Evolutionary conservation across 2,113 vertebrate genomes (phyloP).

Genomic region (Dipodomys spectabilis): DNA sequence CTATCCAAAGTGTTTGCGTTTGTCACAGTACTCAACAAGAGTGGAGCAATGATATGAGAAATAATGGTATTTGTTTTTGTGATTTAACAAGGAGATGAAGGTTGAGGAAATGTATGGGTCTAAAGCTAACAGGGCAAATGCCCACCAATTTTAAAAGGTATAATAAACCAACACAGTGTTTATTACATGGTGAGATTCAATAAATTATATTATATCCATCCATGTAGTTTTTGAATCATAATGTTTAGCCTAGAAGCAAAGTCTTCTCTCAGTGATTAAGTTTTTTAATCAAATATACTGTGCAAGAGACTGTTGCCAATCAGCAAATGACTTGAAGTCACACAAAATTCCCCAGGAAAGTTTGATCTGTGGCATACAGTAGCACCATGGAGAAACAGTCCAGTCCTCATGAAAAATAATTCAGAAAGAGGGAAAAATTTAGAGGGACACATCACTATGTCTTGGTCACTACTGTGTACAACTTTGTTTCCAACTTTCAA

Average conservation of each 20-base stretch:
- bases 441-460: background rate
- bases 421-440: background rate
- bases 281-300: background rate
- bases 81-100: background rate
- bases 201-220: background rate
- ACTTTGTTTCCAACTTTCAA: background rate
- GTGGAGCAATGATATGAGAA: background rate
- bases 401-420: slow-evolving; percentile 25
- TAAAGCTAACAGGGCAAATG: background rate
- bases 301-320: background rate
- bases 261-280: background rate
- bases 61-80: background rate
- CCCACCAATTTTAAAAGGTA: background rate
- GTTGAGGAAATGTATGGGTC: background rate
- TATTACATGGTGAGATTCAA: background rate
- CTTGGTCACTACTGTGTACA: background rate
- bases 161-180: background rate
- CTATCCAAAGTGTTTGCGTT: background rate
- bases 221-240: background rate
- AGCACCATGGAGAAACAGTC: background rate
- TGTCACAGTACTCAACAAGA: background rate
- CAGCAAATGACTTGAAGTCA: background rate
- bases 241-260: background rate
- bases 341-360: background rate
- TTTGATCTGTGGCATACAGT: background rate